Conservation (phyloP, 2,797 vertebrate genomes). For the Xenopus petersii region DNA sequence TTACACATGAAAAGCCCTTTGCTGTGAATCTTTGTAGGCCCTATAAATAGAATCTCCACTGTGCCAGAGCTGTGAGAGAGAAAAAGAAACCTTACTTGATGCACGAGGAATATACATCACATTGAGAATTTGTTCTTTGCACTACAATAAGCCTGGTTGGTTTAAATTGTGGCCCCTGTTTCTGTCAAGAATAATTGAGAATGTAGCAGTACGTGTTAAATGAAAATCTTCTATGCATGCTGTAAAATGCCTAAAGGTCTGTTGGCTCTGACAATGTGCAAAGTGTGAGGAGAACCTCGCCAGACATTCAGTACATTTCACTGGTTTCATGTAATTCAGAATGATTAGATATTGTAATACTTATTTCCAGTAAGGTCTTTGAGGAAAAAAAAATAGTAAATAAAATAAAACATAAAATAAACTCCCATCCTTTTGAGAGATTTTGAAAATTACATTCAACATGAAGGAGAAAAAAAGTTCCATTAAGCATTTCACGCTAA, state of each 20-base stretch:
- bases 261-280: constrained; percentile 26
- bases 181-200: constrained; percentile 38
- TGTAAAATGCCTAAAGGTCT: constrained; percentile 35
- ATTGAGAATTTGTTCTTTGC: constrained; percentile 28
- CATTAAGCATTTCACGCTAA: constrained; percentile 39
- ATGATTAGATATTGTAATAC: constrained; percentile 38
- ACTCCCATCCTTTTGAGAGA: constrained; percentile 32
- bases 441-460: constrained; percentile 22
- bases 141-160: constrained; percentile 31
- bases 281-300: constrained; percentile 26
- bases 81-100: constrained; percentile 20
- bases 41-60: constrained; percentile 33
- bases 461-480: constrained; percentile 15
- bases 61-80: constrained; percentile 10
- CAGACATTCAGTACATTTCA: neutral
- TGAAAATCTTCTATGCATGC: constrained; percentile 31
- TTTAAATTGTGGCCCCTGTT: constrained; percentile 24
- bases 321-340: no score
- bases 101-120: constrained; percentile 34
- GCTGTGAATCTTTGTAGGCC: constrained; percentile 33
- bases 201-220: constrained; percentile 35
- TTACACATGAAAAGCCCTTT: constrained; percentile 32
- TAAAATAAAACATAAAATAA: neutral
- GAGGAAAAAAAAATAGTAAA: neutral
- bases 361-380: constrained; percentile 27